These are phyloP conservation scores for Porites australiensis DNA, from an alignment of 64 coral and sea anemone species.

Conservation along the genomic window DNA sequence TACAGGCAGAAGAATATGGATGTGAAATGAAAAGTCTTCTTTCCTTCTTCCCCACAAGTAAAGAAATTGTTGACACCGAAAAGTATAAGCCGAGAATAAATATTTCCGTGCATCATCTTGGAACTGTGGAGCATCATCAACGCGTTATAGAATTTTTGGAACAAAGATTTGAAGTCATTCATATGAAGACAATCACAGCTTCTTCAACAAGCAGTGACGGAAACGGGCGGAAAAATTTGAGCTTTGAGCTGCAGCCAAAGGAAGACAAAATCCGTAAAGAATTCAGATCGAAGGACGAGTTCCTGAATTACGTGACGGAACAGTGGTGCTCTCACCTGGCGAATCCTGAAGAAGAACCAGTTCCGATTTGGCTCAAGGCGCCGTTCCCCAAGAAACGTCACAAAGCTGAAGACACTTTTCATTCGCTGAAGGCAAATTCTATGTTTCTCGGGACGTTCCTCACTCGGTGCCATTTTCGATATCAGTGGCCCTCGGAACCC, in stretches of 20 bases:
- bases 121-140: neutral
- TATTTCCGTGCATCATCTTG: neutral
- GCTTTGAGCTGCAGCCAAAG: constrained; percentile 24
- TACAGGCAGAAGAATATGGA: constrained; percentile 24
- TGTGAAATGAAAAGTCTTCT: constrained; percentile 7
- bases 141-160: constrained; percentile 19
- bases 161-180: constrained; percentile 10
- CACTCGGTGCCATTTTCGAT: constrained; percentile 55
- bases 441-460: constrained; percentile 78
- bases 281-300: constrained; percentile 36
- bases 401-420: constrained; percentile 11
- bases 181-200: neutral
- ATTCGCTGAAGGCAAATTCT: constrained; percentile 37
- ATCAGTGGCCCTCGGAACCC: constrained; percentile 65
- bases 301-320: constrained; percentile 40
- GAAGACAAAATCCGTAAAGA: neutral
- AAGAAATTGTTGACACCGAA: neutral
- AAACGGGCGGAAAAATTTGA: neutral
- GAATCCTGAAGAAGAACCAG: constrained; percentile 15
- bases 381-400: neutral
- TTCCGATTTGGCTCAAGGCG: constrained; percentile 29
- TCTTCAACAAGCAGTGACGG: neutral
- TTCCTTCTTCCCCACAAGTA: neutral
- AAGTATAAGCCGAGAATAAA: neutral
- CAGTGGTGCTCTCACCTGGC: constrained; percentile 13